Base-by-base conservation (phyloP, 2,888 invertebrate species). In the Crossocerus cetratus region DNA sequence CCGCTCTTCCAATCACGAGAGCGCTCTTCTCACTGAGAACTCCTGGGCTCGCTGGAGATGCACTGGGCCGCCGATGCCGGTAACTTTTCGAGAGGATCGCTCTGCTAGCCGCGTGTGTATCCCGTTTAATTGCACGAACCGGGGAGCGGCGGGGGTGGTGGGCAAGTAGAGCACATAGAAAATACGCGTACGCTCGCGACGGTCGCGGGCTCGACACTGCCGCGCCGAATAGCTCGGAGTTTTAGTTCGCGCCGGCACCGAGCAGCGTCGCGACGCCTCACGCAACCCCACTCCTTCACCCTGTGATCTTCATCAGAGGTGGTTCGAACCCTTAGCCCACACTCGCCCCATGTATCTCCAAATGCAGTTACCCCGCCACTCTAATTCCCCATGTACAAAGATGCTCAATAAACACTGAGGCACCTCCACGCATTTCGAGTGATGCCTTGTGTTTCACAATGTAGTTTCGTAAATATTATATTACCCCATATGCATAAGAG, bases 131-230 rank as follows among this genome's bases (percentile, higher is more conserved):
- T 18, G 23, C 55, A 65, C 58, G 66, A 16, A 53, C 59, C 60
- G 69, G 72, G 63, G 64, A 54, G 69, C 55, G 32, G 11, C 14
- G 44, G 14, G 11, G 55, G 14, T 43, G 22, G 16, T 20, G 13
- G 14, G 1, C 2, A 4, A 44, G 3, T 14, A 54, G 22, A 18
- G 8, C 53, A 18, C 43, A 2, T 18, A 5, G 20, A 80, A 77
- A 76, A 75, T 81, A 84, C 87, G 84, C 88, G 88, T 89, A 89
- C 88, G 86, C 87, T 89, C 89, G 84, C 88, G 82, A 86, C 87
- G 88, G 85, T 88, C 88, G 89, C 89, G 89, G 87, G 83, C 86
- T 87, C 87, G 84, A 86, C 86, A 90, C 90, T 90, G 90, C 84
- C 87, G 86, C 84, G 86, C 81, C 78, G 81, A 74, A 79, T 78